Conservation (phyloP, 2,113 vertebrate species). For the Perca schrenkii region DNA sequence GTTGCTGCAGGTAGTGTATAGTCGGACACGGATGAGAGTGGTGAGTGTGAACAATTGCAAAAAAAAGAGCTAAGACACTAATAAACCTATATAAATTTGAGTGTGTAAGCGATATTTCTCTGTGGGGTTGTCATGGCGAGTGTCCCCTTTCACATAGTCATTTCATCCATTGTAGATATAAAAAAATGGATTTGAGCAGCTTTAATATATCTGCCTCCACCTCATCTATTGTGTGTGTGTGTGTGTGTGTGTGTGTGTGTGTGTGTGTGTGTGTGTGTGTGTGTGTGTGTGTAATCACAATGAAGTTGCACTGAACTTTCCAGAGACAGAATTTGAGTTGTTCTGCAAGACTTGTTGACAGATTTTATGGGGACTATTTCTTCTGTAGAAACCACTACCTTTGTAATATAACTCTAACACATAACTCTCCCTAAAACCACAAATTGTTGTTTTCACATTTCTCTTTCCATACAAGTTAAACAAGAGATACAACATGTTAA, state of each 20-base stretch:
- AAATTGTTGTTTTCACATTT: conserved; percentile 43
- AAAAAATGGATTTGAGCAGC: not conserved
- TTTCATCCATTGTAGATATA: not conserved
- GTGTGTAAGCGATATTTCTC: too few species aligned
- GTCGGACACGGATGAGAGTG: too few species aligned
- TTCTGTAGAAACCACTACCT: conserved; percentile 19
- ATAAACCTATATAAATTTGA: not conserved
- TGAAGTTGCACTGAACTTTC: not conserved
- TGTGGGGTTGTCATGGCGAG: not conserved
- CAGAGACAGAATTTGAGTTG: not conserved
- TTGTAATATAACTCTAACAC: conserved; percentile 29
- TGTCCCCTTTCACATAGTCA: not conserved
- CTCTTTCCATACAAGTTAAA: conserved; percentile 25
- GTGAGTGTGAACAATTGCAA: not conserved
- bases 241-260: too few species aligned
- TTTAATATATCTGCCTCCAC: not conserved
- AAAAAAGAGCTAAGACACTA: not conserved
- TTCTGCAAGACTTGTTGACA: conserved; percentile 5
- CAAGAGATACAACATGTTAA: conserved; percentile 25
- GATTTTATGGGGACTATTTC: conserved; percentile 15
- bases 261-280: too few species aligned
- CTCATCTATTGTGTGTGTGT: too few species aligned
- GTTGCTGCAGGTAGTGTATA: too few species aligned
- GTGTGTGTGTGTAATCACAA: not conserved
- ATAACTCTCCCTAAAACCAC: conserved; percentile 35